phyloP scores from a whole-genome alignment of 2,888 invertebrate genomes.

The Oscheius sp. region DNA sequence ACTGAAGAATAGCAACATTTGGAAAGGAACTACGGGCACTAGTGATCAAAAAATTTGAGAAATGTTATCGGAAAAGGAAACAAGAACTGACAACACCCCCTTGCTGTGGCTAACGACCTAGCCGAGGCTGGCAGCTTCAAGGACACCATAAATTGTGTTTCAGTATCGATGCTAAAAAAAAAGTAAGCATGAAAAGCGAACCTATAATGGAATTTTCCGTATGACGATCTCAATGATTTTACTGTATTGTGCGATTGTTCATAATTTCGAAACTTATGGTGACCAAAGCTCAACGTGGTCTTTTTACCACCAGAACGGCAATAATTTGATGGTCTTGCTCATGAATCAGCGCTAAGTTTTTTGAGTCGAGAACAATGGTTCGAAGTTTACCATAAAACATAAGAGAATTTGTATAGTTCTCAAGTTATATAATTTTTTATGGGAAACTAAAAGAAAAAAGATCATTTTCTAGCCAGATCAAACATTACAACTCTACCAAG shows the following conservation, averaged over 20 bases:
- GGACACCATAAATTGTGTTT: slow-evolving; percentile 23
- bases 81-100: neutral
- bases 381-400: too few species aligned
- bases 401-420: too few species aligned
- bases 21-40: neutral
- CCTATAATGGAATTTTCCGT: neutral
- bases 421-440: too few species aligned
- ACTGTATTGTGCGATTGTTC: neutral
- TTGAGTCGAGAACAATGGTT: too few species aligned
- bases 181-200: neutral
- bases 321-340: neutral
- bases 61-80: neutral
- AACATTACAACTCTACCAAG: too few species aligned
- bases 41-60: neutral
- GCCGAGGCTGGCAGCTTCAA: slow-evolving; percentile 4
- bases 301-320: neutral
- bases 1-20: neutral
- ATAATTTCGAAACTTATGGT: neutral
- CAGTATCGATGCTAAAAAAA: neutral
- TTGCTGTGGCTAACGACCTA: slow-evolving; percentile 11
- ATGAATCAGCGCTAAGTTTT: too few species aligned
- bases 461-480: too few species aligned
- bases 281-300: neutral
- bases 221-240: neutral
- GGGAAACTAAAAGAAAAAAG: too few species aligned